Base-by-base conservation (phyloP, 1,140 invertebrate species). In the Thaumatotibia leucotreta region DNA sequence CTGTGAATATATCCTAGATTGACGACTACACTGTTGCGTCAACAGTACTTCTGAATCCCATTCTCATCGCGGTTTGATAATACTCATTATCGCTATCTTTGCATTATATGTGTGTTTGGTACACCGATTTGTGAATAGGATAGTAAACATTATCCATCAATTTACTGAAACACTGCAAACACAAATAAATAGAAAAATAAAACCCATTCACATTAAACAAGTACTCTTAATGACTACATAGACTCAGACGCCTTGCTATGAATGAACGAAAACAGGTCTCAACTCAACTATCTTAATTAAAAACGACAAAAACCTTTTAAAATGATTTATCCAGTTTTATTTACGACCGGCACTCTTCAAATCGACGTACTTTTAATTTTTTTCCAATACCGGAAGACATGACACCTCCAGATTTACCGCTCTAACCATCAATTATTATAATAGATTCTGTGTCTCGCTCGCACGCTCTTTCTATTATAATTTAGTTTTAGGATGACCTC, bases 371-470 rank as follows among this genome's bases (percentile, higher is more conserved):
- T 20, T 45, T 66, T 64, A 31, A 61, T 69, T 61, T 70, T 69
- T 73, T 69, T 74, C 62, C 69, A 69, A 67, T 66, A 79, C 79
- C 79, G 79, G 79, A 81, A 81, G 75, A 74, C 70, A 74, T 74
- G 79, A 79, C 76, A 75, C 79, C 72, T 75, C 31, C 29, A 65
- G 69, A 76, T 78, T 80, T 76, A 75, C 68, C 24, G 52, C 52
- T 58, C 24, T 29, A 75, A 69, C 74, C 75, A 75, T 75, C 67
- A 76, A 80, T 80, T 80, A 78, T 74, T 52, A 29, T 75, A 78
- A 80, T 75, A 74, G 73, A 63, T 49, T 76, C 65, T 63, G 52
- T 62, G 24, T 75, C 69, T 70, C 63, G 58, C 65, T 71, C 67
- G 20, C 63, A 50, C 33, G 32, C 49, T 64, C 66, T 65, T 20